Evolutionary conservation across 2,888 invertebrate genomes (phyloP), one percentile per base, ranked within the genome.

Genomic region (Scaptomyza reducta): DNA sequence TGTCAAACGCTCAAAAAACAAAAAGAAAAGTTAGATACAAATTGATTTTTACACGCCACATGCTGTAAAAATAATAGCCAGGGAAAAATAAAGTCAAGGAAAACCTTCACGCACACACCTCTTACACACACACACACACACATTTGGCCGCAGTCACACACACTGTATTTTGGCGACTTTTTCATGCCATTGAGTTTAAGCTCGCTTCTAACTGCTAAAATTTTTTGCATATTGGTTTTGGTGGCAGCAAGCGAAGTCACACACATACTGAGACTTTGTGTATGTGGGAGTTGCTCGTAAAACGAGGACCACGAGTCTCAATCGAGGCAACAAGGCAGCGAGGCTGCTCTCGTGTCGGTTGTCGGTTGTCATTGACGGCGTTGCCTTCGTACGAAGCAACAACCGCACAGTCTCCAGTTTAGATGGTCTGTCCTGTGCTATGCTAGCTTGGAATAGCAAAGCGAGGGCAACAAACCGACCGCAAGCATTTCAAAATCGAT

Each of bases 191-290:
- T 78, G 79, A 77, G 75, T 78, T 74, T 73, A 75, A 68, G 68
- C 63, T 75, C 57, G 62, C 62, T 70, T 50, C 59, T 67, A 55
- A 69, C 70, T 74, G 73, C 71, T 77, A 66, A 70, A 38, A 25
- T 79, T 86, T 86, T 84, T 81, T 87, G 82, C 85, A 87, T 87
- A 87, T 79, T 84, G 85, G 44, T 67, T 59, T 40, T 54, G 40
- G 35, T 57, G 42, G 38, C 66, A 58, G 49, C 63, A 58, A 62
- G 35, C 51, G 59, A 35, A 66, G 41, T 14, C 45, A 51, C 50
- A 56, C 25, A 29, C 44, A 33, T 35, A 41, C 13, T 38, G 13
- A 16, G 47, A 10, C n/a, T 27, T 47, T 67, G 50, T 79, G 75
- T 82, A 72, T 82, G 81, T 82, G 83, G 83, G 86, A 85, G 81